phyloP scores from a whole-genome alignment of 2,113 vertebrate species.

The Struthio camelus region DNA sequence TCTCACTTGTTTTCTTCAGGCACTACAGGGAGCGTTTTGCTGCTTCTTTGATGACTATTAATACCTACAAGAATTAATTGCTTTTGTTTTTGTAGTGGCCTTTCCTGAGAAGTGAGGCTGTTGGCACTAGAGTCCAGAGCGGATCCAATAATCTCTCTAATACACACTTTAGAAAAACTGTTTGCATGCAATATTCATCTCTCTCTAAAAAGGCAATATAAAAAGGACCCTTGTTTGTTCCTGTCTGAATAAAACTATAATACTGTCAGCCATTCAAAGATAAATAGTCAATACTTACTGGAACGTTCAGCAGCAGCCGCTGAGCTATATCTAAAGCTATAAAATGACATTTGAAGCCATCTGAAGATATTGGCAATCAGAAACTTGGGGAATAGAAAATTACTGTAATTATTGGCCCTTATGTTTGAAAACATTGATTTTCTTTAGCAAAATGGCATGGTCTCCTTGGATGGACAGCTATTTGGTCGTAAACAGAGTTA shows the following conservation, averaged over 20 bases:
- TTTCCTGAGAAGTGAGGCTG: background rate
- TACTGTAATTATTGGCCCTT: slow-evolving; percentile 34
- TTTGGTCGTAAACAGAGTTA: background rate
- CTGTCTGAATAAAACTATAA: slow-evolving; percentile 54
- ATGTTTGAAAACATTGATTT: slow-evolving; percentile 39
- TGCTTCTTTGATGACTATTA: background rate
- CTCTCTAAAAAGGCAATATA: slow-evolving; percentile 2
- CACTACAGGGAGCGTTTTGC: background rate
- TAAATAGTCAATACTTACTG: slow-evolving; percentile 44
- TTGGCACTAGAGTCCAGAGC: background rate
- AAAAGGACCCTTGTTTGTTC: slow-evolving; percentile 28
- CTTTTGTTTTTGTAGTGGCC: background rate
- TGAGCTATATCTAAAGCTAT: background rate
- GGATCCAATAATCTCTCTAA: background rate
- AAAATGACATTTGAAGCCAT: slow-evolving; percentile 32
- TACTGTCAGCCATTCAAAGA: slow-evolving; percentile 35
- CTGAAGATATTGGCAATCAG: slow-evolving; percentile 36
- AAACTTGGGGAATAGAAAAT: slow-evolving; percentile 46
- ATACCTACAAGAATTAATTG: background rate
- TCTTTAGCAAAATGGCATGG: background rate
- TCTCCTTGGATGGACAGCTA: background rate
- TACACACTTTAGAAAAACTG: background rate
- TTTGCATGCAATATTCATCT: background rate
- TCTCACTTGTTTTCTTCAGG: background rate
- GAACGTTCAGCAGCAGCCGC: slow-evolving; percentile 37